These are phyloP conservation scores for Callitettix versicolor DNA, from an alignment of 1,140 invertebrate species.

Conservation along the genomic window DNA sequence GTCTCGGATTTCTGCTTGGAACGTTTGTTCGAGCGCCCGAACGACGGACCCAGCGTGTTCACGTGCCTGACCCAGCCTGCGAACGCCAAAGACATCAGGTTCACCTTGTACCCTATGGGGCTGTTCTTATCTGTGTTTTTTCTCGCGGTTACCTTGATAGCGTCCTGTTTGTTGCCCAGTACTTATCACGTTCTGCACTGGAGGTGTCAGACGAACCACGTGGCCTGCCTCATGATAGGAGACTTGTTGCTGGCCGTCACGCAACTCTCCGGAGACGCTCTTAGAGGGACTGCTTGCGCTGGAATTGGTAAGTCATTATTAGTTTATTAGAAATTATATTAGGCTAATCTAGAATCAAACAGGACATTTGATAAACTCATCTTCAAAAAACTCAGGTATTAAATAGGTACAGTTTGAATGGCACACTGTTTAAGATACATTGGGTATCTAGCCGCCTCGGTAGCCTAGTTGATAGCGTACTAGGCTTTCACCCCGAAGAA, in stretches of 20 bases:
- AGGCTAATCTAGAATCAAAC: too few species aligned
- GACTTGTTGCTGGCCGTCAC: conserved; percentile 63
- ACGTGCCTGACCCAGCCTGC: conserved; percentile 39
- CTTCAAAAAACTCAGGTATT: too few species aligned
- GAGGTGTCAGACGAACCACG: conserved; percentile 73
- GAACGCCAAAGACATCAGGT: conserved; percentile 43
- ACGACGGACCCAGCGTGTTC: conserved; percentile 42
- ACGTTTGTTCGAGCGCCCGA: conserved; percentile 38
- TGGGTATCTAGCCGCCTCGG: too few species aligned
- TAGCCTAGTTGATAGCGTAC: too few species aligned
- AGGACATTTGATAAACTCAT: too few species aligned
- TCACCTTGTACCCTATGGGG: conserved; percentile 59
- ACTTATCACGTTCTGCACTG: conserved; percentile 74
- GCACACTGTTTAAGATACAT: too few species aligned
- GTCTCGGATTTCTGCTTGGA: conserved; percentile 51
- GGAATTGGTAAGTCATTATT: conserved; percentile 55
- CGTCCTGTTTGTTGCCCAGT: conserved; percentile 61
- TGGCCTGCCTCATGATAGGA: conserved; percentile 64
- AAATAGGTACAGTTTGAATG: too few species aligned
- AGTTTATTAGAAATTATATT: too few species aligned
- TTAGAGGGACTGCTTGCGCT: conserved; percentile 45
- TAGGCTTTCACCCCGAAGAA: too few species aligned
- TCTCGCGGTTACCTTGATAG: conserved; percentile 60
- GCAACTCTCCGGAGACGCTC: conserved; percentile 47
- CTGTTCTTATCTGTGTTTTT: conserved; percentile 66